phyloP scores from a whole-genome alignment of 2,797 vertebrate genomes.

The Esox masquinongy region DNA sequence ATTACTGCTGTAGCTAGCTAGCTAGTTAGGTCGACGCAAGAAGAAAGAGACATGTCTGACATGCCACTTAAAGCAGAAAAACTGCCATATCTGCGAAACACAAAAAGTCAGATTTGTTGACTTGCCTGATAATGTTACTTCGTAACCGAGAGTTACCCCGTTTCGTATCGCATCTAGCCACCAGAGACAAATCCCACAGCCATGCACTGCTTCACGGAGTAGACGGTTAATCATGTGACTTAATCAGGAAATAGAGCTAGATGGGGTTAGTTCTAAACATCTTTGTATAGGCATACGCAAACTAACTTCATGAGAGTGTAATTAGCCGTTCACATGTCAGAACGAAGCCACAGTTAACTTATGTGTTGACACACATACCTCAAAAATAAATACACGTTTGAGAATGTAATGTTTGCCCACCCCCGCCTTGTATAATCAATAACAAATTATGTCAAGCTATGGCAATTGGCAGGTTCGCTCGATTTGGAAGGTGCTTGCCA shows the following conservation, averaged over 20 bases:
- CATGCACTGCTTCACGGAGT: not conserved
- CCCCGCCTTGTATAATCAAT: not conserved
- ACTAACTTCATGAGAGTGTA: not conserved
- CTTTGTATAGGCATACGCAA: no score
- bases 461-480: not conserved
- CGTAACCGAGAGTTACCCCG: constrained; percentile 24
- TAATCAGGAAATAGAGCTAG: constrained; percentile 9
- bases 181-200: not conserved
- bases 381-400: not conserved
- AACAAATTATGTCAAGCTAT: not conserved
- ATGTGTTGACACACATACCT: not conserved
- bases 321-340: not conserved
- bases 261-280: not conserved
- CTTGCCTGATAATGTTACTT: not conserved
- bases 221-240: constrained; percentile 18
- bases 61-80: not conserved
- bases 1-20: not conserved
- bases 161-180: not conserved
- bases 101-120: not conserved
- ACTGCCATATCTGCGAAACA: not conserved
- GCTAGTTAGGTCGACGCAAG: no score
- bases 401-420: not conserved
- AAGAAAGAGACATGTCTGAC: not conserved
- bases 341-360: not conserved
- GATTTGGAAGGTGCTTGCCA: not conserved